Conservation (phyloP, 2,888 invertebrate species). For the Microplitis manilae region DNA sequence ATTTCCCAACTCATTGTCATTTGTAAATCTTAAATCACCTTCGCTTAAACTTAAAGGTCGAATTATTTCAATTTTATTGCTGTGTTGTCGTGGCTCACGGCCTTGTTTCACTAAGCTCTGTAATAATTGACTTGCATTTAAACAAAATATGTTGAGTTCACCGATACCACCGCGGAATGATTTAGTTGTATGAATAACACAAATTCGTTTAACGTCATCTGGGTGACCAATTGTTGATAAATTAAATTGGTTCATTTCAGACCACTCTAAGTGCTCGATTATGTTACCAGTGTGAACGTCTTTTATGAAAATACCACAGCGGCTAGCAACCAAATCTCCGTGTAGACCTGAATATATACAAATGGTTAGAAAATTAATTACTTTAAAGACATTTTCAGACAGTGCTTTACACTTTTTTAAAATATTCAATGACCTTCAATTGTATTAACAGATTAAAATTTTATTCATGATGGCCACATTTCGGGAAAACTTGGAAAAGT, state of each 20-base stretch:
- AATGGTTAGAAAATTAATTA: neutral
- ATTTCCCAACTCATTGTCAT: slow-evolving; percentile 48
- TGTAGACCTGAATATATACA: slow-evolving; percentile 71
- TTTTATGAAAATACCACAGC: slow-evolving; percentile 75
- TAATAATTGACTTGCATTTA: slow-evolving; percentile 71
- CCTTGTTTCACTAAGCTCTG: slow-evolving; percentile 72
- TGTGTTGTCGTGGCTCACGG: slow-evolving; percentile 62
- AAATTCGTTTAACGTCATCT: slow-evolving; percentile 75
- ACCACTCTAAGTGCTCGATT: slow-evolving; percentile 76
- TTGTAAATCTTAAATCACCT: slow-evolving; percentile 69
- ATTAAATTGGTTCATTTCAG: slow-evolving; percentile 75
- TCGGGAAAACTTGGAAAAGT: too few relatives aligned
- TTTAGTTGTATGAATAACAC: slow-evolving; percentile 76
- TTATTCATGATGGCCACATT: too few relatives aligned
- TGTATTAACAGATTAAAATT: too few relatives aligned
- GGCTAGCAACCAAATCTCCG: slow-evolving; percentile 75
- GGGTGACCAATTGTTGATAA: slow-evolving; percentile 72
- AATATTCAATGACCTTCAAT: too few relatives aligned
- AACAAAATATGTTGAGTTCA: slow-evolving; percentile 73
- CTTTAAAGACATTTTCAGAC: too few relatives aligned
- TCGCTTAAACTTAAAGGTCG: slow-evolving; percentile 73
- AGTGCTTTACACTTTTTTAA: too few relatives aligned
- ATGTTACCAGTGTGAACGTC: slow-evolving; percentile 73
- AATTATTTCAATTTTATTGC: slow-evolving; percentile 47
- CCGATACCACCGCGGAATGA: slow-evolving; percentile 74